These are phyloP conservation scores for Salarias fasciatus DNA, from an alignment of 2,797 vertebrate genomes.

Conservation along the genomic window DNA sequence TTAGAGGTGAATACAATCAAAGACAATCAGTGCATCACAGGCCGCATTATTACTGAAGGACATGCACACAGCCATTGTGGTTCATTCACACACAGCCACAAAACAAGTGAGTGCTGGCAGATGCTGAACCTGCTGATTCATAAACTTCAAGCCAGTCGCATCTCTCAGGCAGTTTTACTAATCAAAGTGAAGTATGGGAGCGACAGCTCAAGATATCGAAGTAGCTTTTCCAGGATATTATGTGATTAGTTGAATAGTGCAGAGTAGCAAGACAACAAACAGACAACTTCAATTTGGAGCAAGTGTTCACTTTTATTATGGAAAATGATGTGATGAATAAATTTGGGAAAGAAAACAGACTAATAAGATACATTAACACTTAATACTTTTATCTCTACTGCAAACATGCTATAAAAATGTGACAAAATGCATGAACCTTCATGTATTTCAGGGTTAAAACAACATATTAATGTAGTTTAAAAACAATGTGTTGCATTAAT, in stretches of 20 bases:
- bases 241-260: neutral
- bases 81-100: neutral
- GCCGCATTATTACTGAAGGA: neutral
- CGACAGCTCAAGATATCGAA: conserved; percentile 1
- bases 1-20: too few species aligned
- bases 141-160: too few species aligned
- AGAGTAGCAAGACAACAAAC: neutral
- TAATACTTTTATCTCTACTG: too few species aligned
- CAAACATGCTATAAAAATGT: too few species aligned
- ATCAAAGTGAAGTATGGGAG: neutral
- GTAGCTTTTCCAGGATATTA: neutral
- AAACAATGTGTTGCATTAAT: too few species aligned
- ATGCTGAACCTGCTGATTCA: too few species aligned
- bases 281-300: neutral
- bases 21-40: conserved; percentile 1
- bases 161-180: neutral
- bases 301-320: neutral
- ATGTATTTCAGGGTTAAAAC: too few species aligned
- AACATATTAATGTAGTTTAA: too few species aligned
- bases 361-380: neutral
- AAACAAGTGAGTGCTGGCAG: neutral
- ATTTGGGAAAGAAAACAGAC: too few species aligned
- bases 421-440: too few species aligned
- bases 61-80: neutral
- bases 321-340: neutral